Evolutionary conservation across 2,797 vertebrate species (phyloP).

Genomic region (Myoxocephalus aenaeus): DNA sequence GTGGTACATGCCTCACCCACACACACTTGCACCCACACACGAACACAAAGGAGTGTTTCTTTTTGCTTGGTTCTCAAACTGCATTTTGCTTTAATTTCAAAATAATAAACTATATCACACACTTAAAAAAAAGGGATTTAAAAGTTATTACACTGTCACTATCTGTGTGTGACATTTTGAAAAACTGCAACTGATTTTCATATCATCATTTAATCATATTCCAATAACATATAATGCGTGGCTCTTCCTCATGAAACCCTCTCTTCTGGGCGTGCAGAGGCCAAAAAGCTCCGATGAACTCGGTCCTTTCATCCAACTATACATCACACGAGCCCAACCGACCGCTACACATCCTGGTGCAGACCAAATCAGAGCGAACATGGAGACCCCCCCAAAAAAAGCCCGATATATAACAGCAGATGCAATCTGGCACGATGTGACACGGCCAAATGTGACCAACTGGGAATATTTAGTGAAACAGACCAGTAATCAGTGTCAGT

Average conservation of each 20-base stretch:
- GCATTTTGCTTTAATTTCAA: neutral
- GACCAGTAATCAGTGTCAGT: slow-evolving; percentile 45
- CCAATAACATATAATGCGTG: neutral
- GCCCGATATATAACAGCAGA: neutral
- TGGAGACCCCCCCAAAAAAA: neutral
- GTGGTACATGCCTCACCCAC: neutral
- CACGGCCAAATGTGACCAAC: slow-evolving; percentile 33
- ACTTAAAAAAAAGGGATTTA: neutral
- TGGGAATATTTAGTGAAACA: slow-evolving; percentile 50
- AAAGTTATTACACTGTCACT: too few species aligned
- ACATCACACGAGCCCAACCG: neutral
- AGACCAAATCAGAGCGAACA: slow-evolving; percentile 5
- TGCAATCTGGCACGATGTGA: slow-evolving; percentile 29
- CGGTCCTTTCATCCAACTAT: neutral
- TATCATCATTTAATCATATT: neutral
- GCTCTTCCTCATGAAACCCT: neutral
- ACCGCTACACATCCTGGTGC: neutral
- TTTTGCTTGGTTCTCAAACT: neutral
- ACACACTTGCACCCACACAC: neutral
- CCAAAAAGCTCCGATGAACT: neutral
- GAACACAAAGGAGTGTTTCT: neutral
- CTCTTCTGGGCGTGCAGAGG: neutral
- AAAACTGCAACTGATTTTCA: neutral
- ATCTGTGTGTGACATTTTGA: neutral
- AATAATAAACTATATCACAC: neutral